Conservation (phyloP, 2,888 invertebrate genomes). For the Ophion ventricosus region DNA sequence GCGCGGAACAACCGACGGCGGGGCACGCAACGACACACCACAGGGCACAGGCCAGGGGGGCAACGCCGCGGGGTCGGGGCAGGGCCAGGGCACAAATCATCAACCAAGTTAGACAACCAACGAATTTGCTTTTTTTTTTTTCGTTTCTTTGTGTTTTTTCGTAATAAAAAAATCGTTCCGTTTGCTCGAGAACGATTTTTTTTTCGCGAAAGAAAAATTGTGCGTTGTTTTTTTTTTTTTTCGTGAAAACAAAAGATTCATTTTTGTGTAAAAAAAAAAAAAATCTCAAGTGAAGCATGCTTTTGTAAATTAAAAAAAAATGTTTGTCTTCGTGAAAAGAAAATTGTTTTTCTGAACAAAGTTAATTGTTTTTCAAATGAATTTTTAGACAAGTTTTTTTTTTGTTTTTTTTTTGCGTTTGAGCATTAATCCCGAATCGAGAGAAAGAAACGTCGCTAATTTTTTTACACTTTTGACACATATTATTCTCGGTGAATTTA, state of each 20-base stretch:
- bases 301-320: not conserved
- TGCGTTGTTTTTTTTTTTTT: conserved; percentile 27
- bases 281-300: not conserved
- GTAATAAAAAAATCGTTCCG: conserved; percentile 29
- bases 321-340: too few relatives aligned
- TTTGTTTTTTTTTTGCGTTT: too few relatives aligned
- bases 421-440: too few relatives aligned
- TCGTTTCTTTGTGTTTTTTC: conserved; percentile 31
- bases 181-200: not conserved
- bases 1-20: conserved; percentile 74
- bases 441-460: too few relatives aligned
- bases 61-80: conserved; percentile 82
- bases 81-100: conserved; percentile 84
- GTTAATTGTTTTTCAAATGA: too few relatives aligned
- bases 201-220: not conserved
- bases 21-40: conserved; percentile 70
- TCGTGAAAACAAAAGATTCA: conserved; percentile 24
- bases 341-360: too few relatives aligned
- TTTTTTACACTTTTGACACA: too few relatives aligned
- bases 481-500: too few relatives aligned
- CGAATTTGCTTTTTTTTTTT: conserved; percentile 62
- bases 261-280: not conserved
- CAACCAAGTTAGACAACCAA: conserved; percentile 83
- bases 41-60: conserved; percentile 73
- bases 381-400: too few relatives aligned